phyloP scores from a whole-genome alignment of 35 echinoderm and acorn worm species.

The Acanthaster planci region DNA sequence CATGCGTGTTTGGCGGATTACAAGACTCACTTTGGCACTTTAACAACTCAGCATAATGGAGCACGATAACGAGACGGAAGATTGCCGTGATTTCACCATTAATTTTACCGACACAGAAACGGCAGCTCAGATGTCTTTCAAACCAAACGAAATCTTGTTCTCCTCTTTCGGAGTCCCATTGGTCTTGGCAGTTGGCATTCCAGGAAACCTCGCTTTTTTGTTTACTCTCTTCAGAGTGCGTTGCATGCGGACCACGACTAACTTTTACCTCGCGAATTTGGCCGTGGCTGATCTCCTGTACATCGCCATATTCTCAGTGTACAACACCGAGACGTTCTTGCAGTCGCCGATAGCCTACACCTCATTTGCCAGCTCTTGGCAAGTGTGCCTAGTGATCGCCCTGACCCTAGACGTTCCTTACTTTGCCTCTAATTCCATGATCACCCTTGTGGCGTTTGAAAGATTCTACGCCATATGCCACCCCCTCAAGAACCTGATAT shows the following conservation, averaged over 20 bases:
- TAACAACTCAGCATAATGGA: not conserved
- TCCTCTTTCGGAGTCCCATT: not conserved
- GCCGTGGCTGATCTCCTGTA: conserved; percentile 17
- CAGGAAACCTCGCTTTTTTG: conserved; percentile 21
- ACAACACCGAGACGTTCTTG: not conserved
- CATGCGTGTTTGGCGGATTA: no score
- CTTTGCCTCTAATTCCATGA: conserved; percentile 24
- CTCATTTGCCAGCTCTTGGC: not conserved
- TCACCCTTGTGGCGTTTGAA: conserved; percentile 45
- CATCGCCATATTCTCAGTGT: not conserved
- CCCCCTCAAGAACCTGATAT: conserved; percentile 27
- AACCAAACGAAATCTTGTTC: not conserved
- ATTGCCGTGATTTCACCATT: not conserved
- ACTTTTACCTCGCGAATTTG: conserved; percentile 37
- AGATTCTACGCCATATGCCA: conserved; percentile 60
- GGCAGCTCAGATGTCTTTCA: not conserved
- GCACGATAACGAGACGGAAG: not conserved
- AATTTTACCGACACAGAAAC: not conserved
- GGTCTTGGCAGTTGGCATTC: not conserved
- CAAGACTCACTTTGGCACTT: no score
- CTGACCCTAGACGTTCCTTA: conserved; percentile 20
- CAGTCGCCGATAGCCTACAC: conserved; percentile 6
- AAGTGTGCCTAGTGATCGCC: conserved; percentile 20
- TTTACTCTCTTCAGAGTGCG: conserved; percentile 29
- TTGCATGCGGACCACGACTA: conserved; percentile 16